phyloP scores from a whole-genome alignment of 1,140 invertebrate genomes.

The Xylocopa sonorina region DNA sequence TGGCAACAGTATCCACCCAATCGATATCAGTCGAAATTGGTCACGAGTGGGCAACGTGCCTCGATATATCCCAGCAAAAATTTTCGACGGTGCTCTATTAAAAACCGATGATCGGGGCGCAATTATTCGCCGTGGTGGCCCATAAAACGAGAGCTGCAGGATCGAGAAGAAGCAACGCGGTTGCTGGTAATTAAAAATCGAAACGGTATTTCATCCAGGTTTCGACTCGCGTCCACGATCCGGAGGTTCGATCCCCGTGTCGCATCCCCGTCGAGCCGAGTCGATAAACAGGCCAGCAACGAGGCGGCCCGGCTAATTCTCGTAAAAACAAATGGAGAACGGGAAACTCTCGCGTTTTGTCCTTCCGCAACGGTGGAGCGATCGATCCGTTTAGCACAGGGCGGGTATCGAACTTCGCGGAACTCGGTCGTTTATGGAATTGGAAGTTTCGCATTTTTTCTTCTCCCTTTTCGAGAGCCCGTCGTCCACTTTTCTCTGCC shows the following conservation, averaged over 20 bases:
- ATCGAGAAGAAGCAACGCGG: background rate
- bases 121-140: constrained; percentile 7
- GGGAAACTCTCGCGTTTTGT: background rate
- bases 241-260: background rate
- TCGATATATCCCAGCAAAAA: background rate
- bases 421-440: too few relatives aligned
- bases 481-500: too few relatives aligned
- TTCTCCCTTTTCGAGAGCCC: too few relatives aligned
- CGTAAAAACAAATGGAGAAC: background rate
- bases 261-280: background rate
- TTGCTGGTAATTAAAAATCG: constrained; percentile 26
- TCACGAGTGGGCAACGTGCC: background rate
- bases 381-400: too few relatives aligned
- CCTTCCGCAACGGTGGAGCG: background rate
- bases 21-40: background rate
- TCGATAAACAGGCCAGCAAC: background rate
- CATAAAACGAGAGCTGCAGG: background rate
- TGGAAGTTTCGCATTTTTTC: too few relatives aligned
- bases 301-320: background rate
- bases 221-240: background rate
- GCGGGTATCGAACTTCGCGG: too few relatives aligned
- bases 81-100: background rate
- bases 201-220: constrained; percentile 15
- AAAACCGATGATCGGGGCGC: background rate
- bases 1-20: background rate